Evolutionary conservation across 2,797 vertebrate species (phyloP).

Genomic region (Nannoperca australis): DNA sequence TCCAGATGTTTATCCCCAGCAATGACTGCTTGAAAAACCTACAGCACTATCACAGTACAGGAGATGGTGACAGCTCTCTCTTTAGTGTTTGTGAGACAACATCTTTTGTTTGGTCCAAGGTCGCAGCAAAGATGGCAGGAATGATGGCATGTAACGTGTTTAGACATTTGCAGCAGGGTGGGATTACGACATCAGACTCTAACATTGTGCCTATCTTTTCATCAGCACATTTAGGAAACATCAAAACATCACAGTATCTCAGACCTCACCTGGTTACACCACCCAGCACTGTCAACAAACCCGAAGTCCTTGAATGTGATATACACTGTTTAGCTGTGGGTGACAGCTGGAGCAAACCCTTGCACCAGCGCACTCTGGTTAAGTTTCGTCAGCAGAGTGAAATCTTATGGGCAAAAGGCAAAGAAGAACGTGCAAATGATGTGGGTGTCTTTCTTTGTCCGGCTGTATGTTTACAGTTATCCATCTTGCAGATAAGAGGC

Average conservation of each 20-base stretch:
- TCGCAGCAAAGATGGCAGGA: conserved; percentile 21
- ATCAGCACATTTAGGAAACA: conserved; percentile 71
- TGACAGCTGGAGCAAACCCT: conserved; percentile 41
- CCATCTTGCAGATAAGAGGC: conserved; percentile 65
- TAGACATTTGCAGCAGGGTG: conserved; percentile 67
- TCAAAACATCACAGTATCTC: conserved; percentile 69
- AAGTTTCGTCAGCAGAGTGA: conserved; percentile 13
- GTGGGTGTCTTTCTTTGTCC: conserved; percentile 51
- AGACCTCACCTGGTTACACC: conserved; percentile 67
- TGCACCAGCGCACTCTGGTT: conserved; percentile 9
- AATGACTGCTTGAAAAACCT: conserved; percentile 7
- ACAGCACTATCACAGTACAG: not conserved
- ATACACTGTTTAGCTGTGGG: conserved; percentile 23
- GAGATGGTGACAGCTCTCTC: not conserved
- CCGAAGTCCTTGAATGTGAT: conserved; percentile 24
- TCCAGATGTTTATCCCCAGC: not conserved
- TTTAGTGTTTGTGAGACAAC: not conserved
- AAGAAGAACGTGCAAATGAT: conserved; percentile 52
- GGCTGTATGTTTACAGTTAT: conserved; percentile 57
- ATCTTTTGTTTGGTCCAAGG: conserved; percentile 18
- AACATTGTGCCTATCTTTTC: conserved; percentile 63
- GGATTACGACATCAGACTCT: conserved; percentile 65
- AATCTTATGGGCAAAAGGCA: conserved; percentile 32
- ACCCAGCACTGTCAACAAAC: conserved; percentile 58
- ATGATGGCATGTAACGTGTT: conserved; percentile 70